Evolutionary conservation across 2,888 invertebrate species (phyloP).

Genomic region (Tipula unca): DNA sequence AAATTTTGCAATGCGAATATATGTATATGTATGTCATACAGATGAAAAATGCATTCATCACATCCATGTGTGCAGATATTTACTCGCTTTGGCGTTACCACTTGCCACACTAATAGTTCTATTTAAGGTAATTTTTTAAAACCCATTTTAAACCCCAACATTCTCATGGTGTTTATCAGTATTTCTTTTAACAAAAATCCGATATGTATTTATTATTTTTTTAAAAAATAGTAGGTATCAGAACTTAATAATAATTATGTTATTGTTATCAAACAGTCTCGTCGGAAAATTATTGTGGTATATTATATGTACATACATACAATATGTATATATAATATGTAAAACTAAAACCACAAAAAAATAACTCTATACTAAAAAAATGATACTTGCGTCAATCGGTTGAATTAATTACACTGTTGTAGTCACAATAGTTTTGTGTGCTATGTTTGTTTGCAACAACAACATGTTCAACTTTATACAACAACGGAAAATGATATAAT

Average conservation of each 20-base stretch:
- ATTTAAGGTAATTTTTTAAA: not conserved
- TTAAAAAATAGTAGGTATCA: too few species aligned
- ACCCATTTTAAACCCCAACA: not conserved
- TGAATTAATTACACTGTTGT: not conserved
- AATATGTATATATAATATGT: not conserved
- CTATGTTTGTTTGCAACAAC: not conserved
- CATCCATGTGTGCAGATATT: not conserved
- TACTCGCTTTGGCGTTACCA: too few species aligned
- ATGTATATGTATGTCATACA: not conserved
- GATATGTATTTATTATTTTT: not conserved
- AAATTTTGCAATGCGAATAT: not conserved
- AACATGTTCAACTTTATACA: not conserved
- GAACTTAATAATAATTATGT: too few species aligned
- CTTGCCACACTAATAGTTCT: not conserved
- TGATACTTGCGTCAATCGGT: not conserved
- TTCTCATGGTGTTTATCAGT: too few species aligned
- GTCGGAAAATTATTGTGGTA: not conserved
- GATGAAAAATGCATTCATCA: too few species aligned
- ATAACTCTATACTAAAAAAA: not conserved
- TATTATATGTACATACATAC: too few species aligned
- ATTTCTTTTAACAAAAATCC: not conserved
- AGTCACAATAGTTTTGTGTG: not conserved
- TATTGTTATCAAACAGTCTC: not conserved
- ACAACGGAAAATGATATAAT: not conserved
- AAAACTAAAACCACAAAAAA: not conserved